Base-by-base conservation (phyloP, 2,888 invertebrate genomes). In the Xanthorhoe designata region DNA sequence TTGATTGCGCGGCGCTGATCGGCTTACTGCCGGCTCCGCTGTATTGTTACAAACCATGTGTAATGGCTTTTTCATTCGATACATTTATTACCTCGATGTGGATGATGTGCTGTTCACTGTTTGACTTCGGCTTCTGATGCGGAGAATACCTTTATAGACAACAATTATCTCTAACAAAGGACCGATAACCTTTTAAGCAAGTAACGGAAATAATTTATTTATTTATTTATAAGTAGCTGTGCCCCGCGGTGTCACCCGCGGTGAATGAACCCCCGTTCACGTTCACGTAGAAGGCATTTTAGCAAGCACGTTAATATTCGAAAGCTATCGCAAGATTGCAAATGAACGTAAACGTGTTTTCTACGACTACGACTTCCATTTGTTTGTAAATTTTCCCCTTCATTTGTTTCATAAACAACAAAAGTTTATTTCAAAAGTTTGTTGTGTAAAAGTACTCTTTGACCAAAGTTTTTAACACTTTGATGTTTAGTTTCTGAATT, bases 31-130 rank as follows among this genome's bases (percentile, higher is more conserved):
- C 61, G 61, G 63, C 71, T 71, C 66, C 64, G 72, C 71, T 79
- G 77, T 80, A 78, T 76, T 79, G 76, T 78, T 76, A 73, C 77
- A 75, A 78, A 72, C 76, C 78, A 76, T 80, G 78, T 78, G 79
- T 80, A 79, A 80, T 78, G 75, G 69, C 69, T 68, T 61, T 72
- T 70, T 78, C 73, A 70, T 70, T 64, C 68, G 64, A 71, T 71
- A 74, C 68, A 73, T 72, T 75, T 69, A 68, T 74, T 64, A 56
- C 73, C 71, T 71, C 32, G 66, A 59, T 65, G 61, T 42, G 59
- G 66, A 52, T 58, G 54, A 65, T 69, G 53, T 61, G 50, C 61
- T 57, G 66, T 71, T 29, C 55, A 35, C 52, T 60, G 51, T 61
- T 54, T 66, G 58, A 58, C 32, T 65, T 61, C 62, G 29, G 51